Conservation (phyloP, 2,113 vertebrate genomes). For the Helogale parvula region DNA sequence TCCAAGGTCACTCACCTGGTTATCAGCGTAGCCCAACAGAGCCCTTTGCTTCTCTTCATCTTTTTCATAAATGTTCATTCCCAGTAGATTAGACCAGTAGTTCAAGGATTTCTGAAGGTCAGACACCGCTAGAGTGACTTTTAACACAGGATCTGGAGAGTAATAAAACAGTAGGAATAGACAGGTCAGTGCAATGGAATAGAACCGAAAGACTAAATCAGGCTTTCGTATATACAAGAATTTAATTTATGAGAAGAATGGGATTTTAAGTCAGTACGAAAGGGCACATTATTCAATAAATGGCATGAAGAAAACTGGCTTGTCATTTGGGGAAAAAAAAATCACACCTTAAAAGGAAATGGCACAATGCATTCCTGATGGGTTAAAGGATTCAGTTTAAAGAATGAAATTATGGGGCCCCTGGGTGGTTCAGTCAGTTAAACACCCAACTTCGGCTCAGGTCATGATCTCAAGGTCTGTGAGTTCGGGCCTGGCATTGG, state of each 20-base stretch:
- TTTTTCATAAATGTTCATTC: slow-evolving; percentile 93
- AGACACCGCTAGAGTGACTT: slow-evolving; percentile 94
- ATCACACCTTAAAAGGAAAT: neutral
- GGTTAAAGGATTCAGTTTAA: too few species aligned
- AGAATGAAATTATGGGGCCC: too few species aligned
- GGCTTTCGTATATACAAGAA: neutral
- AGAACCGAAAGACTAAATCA: neutral
- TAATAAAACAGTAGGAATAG: neutral
- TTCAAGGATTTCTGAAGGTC: slow-evolving; percentile 90
- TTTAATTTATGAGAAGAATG: slow-evolving; percentile 15
- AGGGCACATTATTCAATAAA: neutral
- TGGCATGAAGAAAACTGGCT: neutral
- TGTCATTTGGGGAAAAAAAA: neutral
- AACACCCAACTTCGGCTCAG: too few species aligned
- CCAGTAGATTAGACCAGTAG: slow-evolving; percentile 93
- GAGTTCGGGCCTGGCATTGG: too few species aligned
- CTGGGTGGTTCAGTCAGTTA: too few species aligned
- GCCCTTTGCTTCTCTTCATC: slow-evolving; percentile 89
- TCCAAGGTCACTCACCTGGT: slow-evolving; percentile 87
- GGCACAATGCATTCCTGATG: too few species aligned
- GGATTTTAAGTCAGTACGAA: slow-evolving; percentile 8
- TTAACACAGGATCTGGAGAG: slow-evolving; percentile 92
- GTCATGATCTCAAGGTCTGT: too few species aligned
- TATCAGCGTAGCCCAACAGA: slow-evolving; percentile 92
- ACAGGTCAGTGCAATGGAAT: neutral